Percentiles rank a stretch among this genome's conserved stretches.
Conservation (phyloP, 2,797 vertebrate species). For the Catharus ustulatus region DNA sequence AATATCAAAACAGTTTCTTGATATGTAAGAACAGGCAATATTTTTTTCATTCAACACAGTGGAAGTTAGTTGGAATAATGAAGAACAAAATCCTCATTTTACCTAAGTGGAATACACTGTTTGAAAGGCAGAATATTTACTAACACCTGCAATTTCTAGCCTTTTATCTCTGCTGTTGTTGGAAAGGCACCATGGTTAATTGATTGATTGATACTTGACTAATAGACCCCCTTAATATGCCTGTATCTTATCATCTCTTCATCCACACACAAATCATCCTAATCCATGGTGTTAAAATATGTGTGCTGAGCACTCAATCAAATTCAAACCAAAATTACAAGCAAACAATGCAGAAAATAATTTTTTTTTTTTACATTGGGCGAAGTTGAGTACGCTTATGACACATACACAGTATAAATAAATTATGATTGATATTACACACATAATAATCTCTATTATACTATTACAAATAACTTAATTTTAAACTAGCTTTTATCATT, state of each 20-base stretch:
- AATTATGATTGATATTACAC: too few relatives aligned
- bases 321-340: not conserved
- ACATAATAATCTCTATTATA: too few relatives aligned
- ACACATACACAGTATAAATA: too few relatives aligned
- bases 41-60: not conserved
- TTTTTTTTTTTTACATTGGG: not conserved
- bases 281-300: not conserved
- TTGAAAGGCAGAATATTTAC: not conserved
- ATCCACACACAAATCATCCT: not conserved
- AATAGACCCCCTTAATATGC: not conserved
- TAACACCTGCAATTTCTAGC: not conserved
- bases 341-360: not conserved
- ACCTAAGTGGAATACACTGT: too few relatives aligned
- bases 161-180: not conserved
- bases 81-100: not conserved
- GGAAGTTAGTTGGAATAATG: not conserved
- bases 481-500: not conserved
- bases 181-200: not conserved
- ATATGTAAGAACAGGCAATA: not conserved
- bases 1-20: not conserved
- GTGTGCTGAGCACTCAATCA: not conserved
- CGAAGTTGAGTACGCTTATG: not conserved
- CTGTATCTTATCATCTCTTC: not conserved
- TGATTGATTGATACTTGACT: not conserved
- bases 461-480: accelerated